Percentiles rank a stretch among this genome's conserved stretches.
phyloP scores from a whole-genome alignment of 2,113 vertebrate species.

The Egretta garzetta region DNA sequence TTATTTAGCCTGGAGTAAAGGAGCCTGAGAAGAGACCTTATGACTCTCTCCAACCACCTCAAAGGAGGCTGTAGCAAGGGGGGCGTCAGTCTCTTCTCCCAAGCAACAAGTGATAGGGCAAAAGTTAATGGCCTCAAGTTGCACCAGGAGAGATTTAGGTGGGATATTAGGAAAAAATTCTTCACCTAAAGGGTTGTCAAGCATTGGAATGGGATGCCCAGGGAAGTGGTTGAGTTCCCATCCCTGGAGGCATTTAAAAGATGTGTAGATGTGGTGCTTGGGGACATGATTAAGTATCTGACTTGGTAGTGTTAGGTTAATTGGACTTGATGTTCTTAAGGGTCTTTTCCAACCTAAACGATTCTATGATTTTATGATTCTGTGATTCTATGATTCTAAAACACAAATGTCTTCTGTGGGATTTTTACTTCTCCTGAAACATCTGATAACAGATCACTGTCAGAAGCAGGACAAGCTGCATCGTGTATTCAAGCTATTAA shows the following conservation, averaged over 20 bases:
- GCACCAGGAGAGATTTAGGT: background rate
- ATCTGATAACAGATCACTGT: background rate
- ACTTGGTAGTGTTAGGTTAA: background rate
- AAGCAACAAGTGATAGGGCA: background rate
- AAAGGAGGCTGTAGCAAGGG: rapidly evolving
- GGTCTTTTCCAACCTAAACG: background rate
- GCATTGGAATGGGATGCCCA: no score
- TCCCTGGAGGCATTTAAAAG: background rate
- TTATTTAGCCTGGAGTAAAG: background rate
- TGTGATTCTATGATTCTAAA: background rate
- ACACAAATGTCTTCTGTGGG: background rate
- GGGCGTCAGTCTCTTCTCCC: rapidly evolving
- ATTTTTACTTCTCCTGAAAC: background rate
- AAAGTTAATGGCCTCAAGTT: background rate
- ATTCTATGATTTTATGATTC: background rate
- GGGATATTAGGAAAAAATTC: background rate
- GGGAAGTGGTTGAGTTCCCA: background rate
- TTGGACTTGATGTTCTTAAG: rapidly evolving
- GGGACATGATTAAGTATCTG: background rate
- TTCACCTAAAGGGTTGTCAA: background rate
- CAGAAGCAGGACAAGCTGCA: background rate
- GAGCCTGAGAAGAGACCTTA: background rate
- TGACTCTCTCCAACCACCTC: background rate
- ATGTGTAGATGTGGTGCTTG: rapidly evolving
- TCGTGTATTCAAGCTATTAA: background rate